Base-by-base conservation (phyloP, 1,140 invertebrate species). In the Aradophagus sp. region DNA sequence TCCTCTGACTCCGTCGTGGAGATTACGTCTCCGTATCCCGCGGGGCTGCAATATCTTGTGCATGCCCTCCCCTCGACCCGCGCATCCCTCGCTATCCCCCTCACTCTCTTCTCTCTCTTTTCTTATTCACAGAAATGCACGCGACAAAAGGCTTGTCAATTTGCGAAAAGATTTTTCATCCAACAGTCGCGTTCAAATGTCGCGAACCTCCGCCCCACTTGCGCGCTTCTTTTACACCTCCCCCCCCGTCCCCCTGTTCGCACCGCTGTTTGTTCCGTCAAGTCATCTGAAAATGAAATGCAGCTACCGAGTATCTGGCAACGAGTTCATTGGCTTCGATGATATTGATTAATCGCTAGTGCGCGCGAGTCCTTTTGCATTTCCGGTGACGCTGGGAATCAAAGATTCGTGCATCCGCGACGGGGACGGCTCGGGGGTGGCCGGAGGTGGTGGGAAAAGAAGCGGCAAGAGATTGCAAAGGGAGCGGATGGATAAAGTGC, bases 11-110 rank as follows among this genome's bases (percentile, higher is more conserved):
- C 36, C 77, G 81, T 81, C 83, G 80, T 81, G 74, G 84, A 86
- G 84, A 85, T 85, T 86, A 83, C 81, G 83, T 80, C 65, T 74
- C 73, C 78, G 75, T 80, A 79, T 86, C 84, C 83, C 84, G 83
- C 80, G 84, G 84, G 84, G 81, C 77, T 84, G 84, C 83, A 86
- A 85, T 86, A 84, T 85, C 84, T 85, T 85, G 82, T 83, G 85
- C 80, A 75, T 8, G 8, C 75, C 70, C 66, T 75, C 75, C 63
- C 76, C 71, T 62, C 74, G 39, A 66, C 47, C 71, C 32, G 39
- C 39, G 16, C 58, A 20, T 39, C 41, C 53, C 52, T 66, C 7
- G 17, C 8, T 23, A 26, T 55, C 45, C 53, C 61, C 47, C 55
- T 73, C 41, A 29, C 17, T 48, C 45, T 8, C 38, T 27, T 45